Conservation (phyloP, 1,140 invertebrate species). For the Trichonephila clavata region DNA sequence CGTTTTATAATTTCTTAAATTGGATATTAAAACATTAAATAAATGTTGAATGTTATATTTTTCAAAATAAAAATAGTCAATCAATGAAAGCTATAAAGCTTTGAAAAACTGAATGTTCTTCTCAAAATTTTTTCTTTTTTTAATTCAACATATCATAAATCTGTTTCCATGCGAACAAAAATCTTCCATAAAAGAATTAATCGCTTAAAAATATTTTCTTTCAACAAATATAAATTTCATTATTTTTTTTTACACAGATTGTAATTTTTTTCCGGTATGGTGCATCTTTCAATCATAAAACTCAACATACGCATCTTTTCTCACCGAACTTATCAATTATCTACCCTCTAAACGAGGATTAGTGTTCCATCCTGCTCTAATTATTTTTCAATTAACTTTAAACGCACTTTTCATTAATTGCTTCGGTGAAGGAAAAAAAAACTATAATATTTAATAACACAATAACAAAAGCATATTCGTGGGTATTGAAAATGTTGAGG, state of each 20-base stretch:
- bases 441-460: slow-evolving; percentile 58
- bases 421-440: slow-evolving; percentile 19
- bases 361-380: slow-evolving; percentile 27
- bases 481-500: background rate
- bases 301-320: slow-evolving; percentile 28
- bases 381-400: slow-evolving; percentile 73
- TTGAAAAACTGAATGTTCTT: no score
- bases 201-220: background rate
- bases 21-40: no score
- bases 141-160: background rate
- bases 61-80: no score
- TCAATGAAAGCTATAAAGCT: no score
- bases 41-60: no score
- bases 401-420: slow-evolving; percentile 60
- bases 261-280: background rate
- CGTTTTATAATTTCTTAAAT: no score
- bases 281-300: background rate
- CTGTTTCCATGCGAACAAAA: background rate
- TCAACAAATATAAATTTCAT: background rate
- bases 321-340: slow-evolving; percentile 34
- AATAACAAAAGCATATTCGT: background rate
- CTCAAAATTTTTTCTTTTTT: no score
- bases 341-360: slow-evolving; percentile 25
- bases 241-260: background rate
- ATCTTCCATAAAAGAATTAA: background rate